A percentile compares a stretch with the other conserved stretches of the same genome.
Conservation (phyloP, 2,888 invertebrate species). For the Ferdinandea cuprea region DNA sequence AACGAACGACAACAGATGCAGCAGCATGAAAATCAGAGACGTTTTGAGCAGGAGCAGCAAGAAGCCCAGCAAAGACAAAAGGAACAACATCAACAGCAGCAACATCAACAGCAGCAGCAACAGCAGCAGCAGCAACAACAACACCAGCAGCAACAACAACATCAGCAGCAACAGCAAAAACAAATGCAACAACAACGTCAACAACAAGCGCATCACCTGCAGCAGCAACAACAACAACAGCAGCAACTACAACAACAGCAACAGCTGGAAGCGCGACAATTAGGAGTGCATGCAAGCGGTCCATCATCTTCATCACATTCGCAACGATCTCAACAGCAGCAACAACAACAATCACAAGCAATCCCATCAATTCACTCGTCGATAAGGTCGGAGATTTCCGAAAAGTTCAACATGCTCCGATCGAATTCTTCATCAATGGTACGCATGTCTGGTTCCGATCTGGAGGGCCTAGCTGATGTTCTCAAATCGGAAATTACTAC, state of each 20-base stretch:
- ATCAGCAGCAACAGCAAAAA: conserved; percentile 77
- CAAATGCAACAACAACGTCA: conserved; percentile 79
- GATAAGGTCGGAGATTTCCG: conserved; percentile 88
- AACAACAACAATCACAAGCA: conserved; percentile 78
- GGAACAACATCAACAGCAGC: conserved; percentile 79
- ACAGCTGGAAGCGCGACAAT: conserved; percentile 28
- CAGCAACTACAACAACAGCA: conserved; percentile 78
- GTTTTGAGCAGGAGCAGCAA: conserved; percentile 79
- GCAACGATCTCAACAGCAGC: conserved; percentile 81
- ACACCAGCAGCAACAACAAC: conserved; percentile 79
- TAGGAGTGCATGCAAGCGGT: conserved; percentile 27
- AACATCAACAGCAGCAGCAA: conserved; percentile 79
- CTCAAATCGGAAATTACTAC: conserved; percentile 95
- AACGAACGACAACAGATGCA: conserved; percentile 85
- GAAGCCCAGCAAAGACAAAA: conserved; percentile 79
- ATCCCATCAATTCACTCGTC: conserved; percentile 79
- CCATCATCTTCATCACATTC: conserved; percentile 66
- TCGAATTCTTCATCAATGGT: conserved; percentile 87
- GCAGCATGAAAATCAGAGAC: conserved; percentile 84
- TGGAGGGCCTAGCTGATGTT: conserved; percentile 94
- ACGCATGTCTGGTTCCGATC: conserved; percentile 89
- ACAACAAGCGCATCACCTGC: conserved; percentile 79
- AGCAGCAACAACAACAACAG: conserved; percentile 80
- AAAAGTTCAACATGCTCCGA: conserved; percentile 90
- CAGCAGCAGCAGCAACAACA: conserved; percentile 80